Evolutionary conservation across 2,888 invertebrate species (phyloP), one percentile per base, ranked within the genome.

Genomic region (Erannis defoliaria): DNA sequence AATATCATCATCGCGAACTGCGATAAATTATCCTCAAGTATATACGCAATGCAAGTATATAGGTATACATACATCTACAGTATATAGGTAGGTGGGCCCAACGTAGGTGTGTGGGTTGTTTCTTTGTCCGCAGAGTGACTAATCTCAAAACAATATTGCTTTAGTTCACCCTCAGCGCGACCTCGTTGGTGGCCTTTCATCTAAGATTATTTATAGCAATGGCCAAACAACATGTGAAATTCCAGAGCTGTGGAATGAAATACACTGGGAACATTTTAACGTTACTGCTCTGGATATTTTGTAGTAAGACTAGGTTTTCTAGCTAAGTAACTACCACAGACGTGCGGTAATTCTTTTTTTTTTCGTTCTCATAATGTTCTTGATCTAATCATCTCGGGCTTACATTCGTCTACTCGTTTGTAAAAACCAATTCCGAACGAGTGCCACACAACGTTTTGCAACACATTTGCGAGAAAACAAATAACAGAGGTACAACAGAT

Each of bases 151-250:
- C 73, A 75, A 71, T 73, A 78, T 74, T 61, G 72, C 70, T 73
- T 69, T 72, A 74, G 73, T 75, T 62, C 71, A 72, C 70, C 68
- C 68, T 55, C 71, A 69, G 57, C 65, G 57, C 68, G 71, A 74
- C 78, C 76, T 80, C 76, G 73, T 59, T 68, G 76, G 70, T 68
- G 72, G 71, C 64, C 72, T 80, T 76, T 77, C 75, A 77, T 82
- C 75, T 73, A 66, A 61, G 37, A 66, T 55, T 77, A 75, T 79
- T 76, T 76, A 74, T 77, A 76, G 67, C 56, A 57, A 62, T 62
- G 61, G 59, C 49, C 26, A 63, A 65, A 64, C 61, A 62, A 62
- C 61, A 45, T 55, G 54, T 55, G 55, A 55, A 55, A 61, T 61
- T 29, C 45, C 55, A 45, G 61, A 51, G 60, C 60, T 55, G 10